Conservation (phyloP, 2,888 invertebrate genomes). For the Acronicta aceris region DNA sequence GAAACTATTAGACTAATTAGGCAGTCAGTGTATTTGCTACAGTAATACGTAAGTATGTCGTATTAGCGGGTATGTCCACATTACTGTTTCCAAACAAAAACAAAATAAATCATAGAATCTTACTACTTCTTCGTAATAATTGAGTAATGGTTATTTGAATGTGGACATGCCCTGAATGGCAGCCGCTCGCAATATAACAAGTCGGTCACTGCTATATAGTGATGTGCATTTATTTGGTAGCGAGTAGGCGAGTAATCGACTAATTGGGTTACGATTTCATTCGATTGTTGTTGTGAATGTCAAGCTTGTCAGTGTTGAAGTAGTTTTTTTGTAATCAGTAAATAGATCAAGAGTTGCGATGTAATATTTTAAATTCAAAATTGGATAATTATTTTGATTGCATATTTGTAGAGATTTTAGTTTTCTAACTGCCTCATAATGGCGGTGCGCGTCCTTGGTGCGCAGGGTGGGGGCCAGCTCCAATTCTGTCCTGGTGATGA, state of each 20-base stretch:
- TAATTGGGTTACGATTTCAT: not conserved
- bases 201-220: constrained; percentile 36
- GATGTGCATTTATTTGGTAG: constrained; percentile 24
- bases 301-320: not conserved
- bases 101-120: constrained; percentile 23
- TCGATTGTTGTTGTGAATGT: constrained; percentile 4
- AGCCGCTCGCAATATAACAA: constrained; percentile 33
- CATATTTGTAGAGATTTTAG: no score
- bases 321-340: not conserved
- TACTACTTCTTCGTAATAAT: constrained; percentile 41
- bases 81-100: constrained; percentile 10
- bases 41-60: no score
- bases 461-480: no score
- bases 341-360: no score
- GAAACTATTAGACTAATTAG: no score
- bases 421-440: no score
- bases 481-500: no score
- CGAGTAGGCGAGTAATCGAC: constrained; percentile 13
- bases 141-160: constrained; percentile 40
- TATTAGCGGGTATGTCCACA: no score
- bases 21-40: no score
- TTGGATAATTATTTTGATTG: no score
- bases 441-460: no score
- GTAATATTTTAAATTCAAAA: no score
- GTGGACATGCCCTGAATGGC: constrained; percentile 58